Base-by-base conservation (phyloP, 2,797 vertebrate genomes). In the Podargus strigoides region DNA sequence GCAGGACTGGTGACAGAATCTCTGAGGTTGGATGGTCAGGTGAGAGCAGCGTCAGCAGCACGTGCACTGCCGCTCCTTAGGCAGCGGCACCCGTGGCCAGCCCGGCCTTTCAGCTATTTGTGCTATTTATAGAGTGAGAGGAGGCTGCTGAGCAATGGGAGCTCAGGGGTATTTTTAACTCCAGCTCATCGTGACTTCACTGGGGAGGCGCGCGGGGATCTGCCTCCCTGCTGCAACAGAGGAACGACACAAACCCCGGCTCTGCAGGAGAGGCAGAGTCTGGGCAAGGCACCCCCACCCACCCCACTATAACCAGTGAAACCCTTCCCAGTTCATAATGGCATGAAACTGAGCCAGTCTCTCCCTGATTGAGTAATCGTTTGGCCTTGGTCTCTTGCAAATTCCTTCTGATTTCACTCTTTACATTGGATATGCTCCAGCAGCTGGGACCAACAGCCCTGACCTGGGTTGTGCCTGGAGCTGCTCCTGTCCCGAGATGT, bases 231-330 rank as follows among this genome's bases (percentile, higher is more conserved):
- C 42, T 46, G 44, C 18, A 18, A 44, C 44, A 2, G 6, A 23
- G 49, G 32, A 41, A 7, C 16, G 1, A 0, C 2, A 8, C 3
- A 8, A 44, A 46, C 27, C 42, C 44, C 0, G 0, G 15, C 34
- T 22, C 9, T 28, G 63, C 22, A 0, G 12, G 63, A 69, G 55
- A 22, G 79, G 49, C 44, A 64, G 76, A 72, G 24, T 4, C 41
- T 5, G 56, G 52, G 68, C 68, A 28, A 4, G 58, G 32, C n/a
- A n/a, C n/a, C n/a, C n/a, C n/a, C n/a, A 32, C 75, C 53, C 41
- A 12, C 6, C 39, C n/a, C 37, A 1, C 10, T 8, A 1, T 6
- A 52, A 47, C 10, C 67, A 32, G 24, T 10, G 58, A 73, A 72
- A 42, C 42, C 0, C 0, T 68, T 72, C 42, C 75, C 36, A 15